phyloP scores from a whole-genome alignment of 2,888 invertebrate genomes.

The Macaria liturata region DNA sequence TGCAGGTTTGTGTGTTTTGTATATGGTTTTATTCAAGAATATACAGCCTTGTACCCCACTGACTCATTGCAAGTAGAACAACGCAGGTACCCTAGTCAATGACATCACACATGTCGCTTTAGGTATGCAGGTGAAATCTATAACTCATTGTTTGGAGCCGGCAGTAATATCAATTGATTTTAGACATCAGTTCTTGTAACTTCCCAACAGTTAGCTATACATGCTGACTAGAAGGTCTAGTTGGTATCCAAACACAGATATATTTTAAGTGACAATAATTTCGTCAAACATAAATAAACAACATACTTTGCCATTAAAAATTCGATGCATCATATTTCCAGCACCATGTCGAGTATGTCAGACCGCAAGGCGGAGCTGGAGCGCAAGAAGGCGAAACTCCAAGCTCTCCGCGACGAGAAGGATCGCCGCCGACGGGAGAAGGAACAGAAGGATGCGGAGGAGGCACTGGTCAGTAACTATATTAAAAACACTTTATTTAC shows the following conservation, averaged over 20 bases:
- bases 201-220: too few relatives aligned
- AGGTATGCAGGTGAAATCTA: conserved; percentile 24
- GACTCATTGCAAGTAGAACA: conserved; percentile 22
- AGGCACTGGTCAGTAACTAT: conserved; percentile 76
- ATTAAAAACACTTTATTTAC: too few relatives aligned
- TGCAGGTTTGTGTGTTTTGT: conserved; percentile 25
- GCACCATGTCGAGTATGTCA: conserved; percentile 85
- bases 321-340: too few relatives aligned
- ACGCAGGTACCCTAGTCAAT: conserved; percentile 29
- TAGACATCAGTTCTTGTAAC: too few relatives aligned
- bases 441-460: conserved; percentile 93
- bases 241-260: too few relatives aligned
- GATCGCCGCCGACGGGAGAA: conserved; percentile 93
- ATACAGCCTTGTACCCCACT: neutral
- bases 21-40: conserved; percentile 25
- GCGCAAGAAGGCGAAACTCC: conserved; percentile 95
- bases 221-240: too few relatives aligned
- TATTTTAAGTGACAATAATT: too few relatives aligned
- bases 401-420: conserved; percentile 94
- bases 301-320: too few relatives aligned
- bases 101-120: conserved; percentile 49
- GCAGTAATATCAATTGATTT: neutral
- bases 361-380: conserved; percentile 97
- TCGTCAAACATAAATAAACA: too few relatives aligned
- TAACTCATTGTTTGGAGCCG: conserved; percentile 1